Base-by-base conservation (phyloP, 2,797 vertebrate species). In the Coreius guichenoti region DNA sequence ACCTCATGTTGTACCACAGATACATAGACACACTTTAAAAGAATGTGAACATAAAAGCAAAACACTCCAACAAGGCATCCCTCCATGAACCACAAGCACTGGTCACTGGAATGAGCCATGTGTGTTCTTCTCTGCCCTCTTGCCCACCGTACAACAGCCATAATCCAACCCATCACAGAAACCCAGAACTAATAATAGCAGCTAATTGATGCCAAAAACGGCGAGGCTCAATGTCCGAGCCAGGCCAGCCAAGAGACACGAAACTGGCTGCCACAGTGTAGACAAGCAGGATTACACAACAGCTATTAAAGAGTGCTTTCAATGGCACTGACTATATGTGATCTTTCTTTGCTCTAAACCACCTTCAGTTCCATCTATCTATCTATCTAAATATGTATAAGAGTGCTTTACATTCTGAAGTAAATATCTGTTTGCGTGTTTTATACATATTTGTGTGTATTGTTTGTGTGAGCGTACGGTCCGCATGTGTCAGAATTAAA, bases 211-310 rank as follows among this genome's bases (percentile, higher is more conserved):
- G 80, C 81, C 79, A 87, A 36, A 89, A 88, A 70, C 81, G 49
- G 73, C 8, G 14, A 56, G 83, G 54, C 58, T 75, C 17, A 58
- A 54, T 70, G 72, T 72, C 77, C 47, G 19, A 63, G 76, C 54
- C 54, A 67, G 84, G 49, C 75, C 70, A 36, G 47, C 54, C 12
- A 87, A 89, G 91, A 91, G 91, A 92, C 91, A 87, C 88, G 88
- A 90, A 90, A 88, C 89, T 90, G 89, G 68, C 86, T 58, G 87
- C 89, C 91, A 90, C 88, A 90, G 87, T 89, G 88, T 89, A 91
- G 89, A 91, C 90, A 88, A 91, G 90, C 89, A 82, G 90, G 89
- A 93, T 94, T 93, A 93, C 91, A 92, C 92, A 91, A 93, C 88
- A 87, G 87, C 90, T 93, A 91, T 91, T 93, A 92, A 90, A 92